Conservation (phyloP, 2,888 invertebrate species). For the Ectemnius continuus region DNA sequence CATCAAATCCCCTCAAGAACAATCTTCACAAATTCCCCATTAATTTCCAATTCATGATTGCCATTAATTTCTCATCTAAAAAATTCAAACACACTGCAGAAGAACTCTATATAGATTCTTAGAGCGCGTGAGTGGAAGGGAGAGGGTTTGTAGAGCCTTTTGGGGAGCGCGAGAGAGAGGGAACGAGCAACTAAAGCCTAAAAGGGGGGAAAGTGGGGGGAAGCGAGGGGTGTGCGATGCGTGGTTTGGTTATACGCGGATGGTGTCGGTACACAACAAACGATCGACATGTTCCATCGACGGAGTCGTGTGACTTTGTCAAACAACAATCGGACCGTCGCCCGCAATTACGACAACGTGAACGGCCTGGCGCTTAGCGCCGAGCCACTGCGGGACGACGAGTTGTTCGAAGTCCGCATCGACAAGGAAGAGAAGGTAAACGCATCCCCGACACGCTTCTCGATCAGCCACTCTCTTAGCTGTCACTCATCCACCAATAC, state of each 20-base stretch:
- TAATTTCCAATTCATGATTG: too few relatives aligned
- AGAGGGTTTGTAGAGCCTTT: too few relatives aligned
- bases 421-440: slow-evolving; percentile 87
- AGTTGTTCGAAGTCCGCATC: slow-evolving; percentile 91
- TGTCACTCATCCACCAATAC: too few relatives aligned
- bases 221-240: slow-evolving; percentile 20
- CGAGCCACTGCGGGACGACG: slow-evolving; percentile 88
- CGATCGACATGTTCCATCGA: slow-evolving; percentile 83
- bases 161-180: not conserved
- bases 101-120: too few relatives aligned
- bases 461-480: too few relatives aligned
- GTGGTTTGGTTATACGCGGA: slow-evolving; percentile 40
- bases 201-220: not conserved
- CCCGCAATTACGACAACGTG: slow-evolving; percentile 90
- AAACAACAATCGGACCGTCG: slow-evolving; percentile 90
- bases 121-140: too few relatives aligned
- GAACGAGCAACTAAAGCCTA: not conserved
- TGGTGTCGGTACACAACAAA: slow-evolving; percentile 53
- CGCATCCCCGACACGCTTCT: too few relatives aligned
- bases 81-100: too few relatives aligned
- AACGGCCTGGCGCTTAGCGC: slow-evolving; percentile 92
- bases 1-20: too few relatives aligned
- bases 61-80: too few relatives aligned
- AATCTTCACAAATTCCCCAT: too few relatives aligned
- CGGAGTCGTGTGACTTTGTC: slow-evolving; percentile 90